Evolutionary conservation across 2,888 invertebrate genomes (phyloP).

Genomic region (Stenolophus ochropezus): DNA sequence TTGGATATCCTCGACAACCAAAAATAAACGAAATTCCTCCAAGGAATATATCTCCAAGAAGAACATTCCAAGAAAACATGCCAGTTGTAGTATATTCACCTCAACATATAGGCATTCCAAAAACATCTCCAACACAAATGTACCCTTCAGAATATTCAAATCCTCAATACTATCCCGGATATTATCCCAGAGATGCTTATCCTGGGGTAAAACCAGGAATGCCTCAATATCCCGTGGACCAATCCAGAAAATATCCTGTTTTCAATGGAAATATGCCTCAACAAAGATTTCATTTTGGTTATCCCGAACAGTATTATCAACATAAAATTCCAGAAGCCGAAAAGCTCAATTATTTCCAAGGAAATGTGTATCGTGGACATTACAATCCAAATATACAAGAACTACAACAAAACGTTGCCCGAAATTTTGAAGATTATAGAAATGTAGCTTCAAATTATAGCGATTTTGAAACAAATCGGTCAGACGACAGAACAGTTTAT

Average conservation of each 20-base stretch:
- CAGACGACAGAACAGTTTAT: slow-evolving; percentile 15
- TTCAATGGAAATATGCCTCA: slow-evolving; percentile 8
- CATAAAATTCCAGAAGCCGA: slow-evolving; percentile 8
- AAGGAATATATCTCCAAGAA: slow-evolving; percentile 51
- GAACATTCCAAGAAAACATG: slow-evolving; percentile 58
- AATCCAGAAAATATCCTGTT: slow-evolving; percentile 15
- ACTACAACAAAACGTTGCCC: slow-evolving; percentile 3
- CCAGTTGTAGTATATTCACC: slow-evolving; percentile 43
- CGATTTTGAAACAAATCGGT: not conserved
- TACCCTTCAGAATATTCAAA: slow-evolving; percentile 23
- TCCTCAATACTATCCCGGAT: slow-evolving; percentile 35
- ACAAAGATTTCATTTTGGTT: slow-evolving; percentile 16
- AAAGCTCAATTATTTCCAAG: slow-evolving; percentile 8
- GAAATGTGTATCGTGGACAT: slow-evolving; percentile 1
- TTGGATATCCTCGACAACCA: slow-evolving; percentile 10
- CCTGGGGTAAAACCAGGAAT: slow-evolving; percentile 19
- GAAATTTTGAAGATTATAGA: slow-evolving; percentile 7
- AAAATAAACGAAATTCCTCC: slow-evolving; percentile 39
- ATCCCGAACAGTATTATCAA: slow-evolving; percentile 38
- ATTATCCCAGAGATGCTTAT: slow-evolving; percentile 15
- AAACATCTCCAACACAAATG: slow-evolving; percentile 3
- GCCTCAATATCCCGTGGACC: slow-evolving; percentile 39
- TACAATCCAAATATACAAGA: slow-evolving; percentile 16
- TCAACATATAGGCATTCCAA: slow-evolving; percentile 27
- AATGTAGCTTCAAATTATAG: not conserved